Evolutionary conservation across 1,140 invertebrate species (phyloP).

Genomic region (Laupala kohalensis): DNA sequence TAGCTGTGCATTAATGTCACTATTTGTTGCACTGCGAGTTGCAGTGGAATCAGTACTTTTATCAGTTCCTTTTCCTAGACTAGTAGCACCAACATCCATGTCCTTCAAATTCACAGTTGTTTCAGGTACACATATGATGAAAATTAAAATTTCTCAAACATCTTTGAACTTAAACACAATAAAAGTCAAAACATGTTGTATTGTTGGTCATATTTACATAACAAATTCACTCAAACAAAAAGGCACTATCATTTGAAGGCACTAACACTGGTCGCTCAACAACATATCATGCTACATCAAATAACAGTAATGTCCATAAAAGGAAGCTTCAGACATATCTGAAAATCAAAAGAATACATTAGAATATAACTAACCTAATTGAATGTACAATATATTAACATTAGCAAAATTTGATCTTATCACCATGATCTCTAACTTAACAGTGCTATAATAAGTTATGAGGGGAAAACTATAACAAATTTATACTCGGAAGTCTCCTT

Average conservation of each 20-base stretch:
- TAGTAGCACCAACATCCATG: slow-evolving; percentile 5
- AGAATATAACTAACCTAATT: neutral
- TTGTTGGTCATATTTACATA: neutral
- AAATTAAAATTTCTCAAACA: neutral
- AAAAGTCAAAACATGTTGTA: neutral
- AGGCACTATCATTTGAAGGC: slow-evolving; percentile 6
- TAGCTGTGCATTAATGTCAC: neutral
- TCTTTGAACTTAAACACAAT: neutral
- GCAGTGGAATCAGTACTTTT: neutral
- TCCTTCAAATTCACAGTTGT: neutral
- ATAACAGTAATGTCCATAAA: no score
- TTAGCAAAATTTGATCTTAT: no score
- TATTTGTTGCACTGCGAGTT: neutral
- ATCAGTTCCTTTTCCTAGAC: neutral
- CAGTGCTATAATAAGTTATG: no score
- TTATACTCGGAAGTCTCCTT: no score
- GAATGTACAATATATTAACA: neutral
- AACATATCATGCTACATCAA: no score
- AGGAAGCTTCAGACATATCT: neutral
- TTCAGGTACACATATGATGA: slow-evolving; percentile 3
- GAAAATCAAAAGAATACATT: neutral
- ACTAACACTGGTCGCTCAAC: neutral
- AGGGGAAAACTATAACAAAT: no score
- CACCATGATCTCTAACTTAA: no score
- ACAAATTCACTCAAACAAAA: neutral